Evolutionary conservation across 2,113 vertebrate genomes (phyloP), one percentile per base, ranked within the genome.

Genomic region (Pseudorectes ferrugineus): DNA sequence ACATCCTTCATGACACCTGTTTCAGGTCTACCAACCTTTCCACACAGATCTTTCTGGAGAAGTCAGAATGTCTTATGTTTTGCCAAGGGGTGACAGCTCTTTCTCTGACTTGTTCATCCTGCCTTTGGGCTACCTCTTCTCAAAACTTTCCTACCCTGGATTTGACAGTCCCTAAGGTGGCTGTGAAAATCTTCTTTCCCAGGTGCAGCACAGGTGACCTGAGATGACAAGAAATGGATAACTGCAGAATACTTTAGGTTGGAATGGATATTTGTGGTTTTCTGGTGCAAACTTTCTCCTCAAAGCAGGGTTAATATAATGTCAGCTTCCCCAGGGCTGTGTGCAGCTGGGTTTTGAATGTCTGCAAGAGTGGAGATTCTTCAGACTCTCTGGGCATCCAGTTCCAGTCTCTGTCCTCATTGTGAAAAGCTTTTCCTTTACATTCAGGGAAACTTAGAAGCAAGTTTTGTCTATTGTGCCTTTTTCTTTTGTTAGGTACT

Each of bases 191-290:
- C 7, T 40, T 11, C 54, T 40, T 84, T 84, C 23, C 6, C 13
- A 68, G 9, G 5, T 25, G 19, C 10, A 65, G 15, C 11, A 76
- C 9, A 26, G 31, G 2, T 70, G 25, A 57, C 33, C 18, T 49
- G 23, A 81, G 29, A 54, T 62, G 15, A 16, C 35, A 85, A 49
- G 38, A 54, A 52, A 29, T 0, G 0, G 2, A 59, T 23, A 72
- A 49, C 31, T 35, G 16, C 33, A 72, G 23, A 83, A 73, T 48
- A 7, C 2, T 92, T 71, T 42, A 45, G 6, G 5, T 16, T 78
- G 18, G 25, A 74, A 62, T 24, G 11, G 38, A 49, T 7, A 46
- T 57, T 19, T 49, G 17, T 25, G 22, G 9, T 22, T 61, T 40
- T 77, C 25, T 35, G 14, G 22, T 40, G 20, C 10, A 57, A 80